These are phyloP conservation scores for Drymonia ruficornis DNA, from an alignment of 2,888 invertebrate genomes.

Conservation along the genomic window DNA sequence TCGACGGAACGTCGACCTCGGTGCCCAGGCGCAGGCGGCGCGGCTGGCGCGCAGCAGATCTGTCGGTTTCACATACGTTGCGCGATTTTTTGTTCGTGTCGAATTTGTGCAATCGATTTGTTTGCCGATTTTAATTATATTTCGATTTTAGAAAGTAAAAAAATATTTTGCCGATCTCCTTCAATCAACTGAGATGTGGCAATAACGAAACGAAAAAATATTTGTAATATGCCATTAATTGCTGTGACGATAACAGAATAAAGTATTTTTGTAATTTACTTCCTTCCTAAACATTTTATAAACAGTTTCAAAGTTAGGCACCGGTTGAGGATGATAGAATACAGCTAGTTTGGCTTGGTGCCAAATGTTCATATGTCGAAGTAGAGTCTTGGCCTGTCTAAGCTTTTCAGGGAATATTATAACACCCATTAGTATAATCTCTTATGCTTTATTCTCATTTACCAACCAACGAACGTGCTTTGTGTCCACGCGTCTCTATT, in stretches of 20 bases:
- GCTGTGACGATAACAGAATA: slow-evolving; percentile 3
- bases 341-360: slow-evolving; percentile 45
- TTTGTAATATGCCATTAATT: too few species aligned
- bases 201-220: too few species aligned
- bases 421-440: slow-evolving; percentile 61
- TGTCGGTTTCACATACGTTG: slow-evolving; percentile 29
- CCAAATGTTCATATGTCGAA: slow-evolving; percentile 61
- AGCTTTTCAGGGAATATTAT: slow-evolving; percentile 45
- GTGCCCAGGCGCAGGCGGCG: slow-evolving; percentile 18
- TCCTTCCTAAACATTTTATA: slow-evolving; percentile 31
- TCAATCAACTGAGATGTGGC: too few species aligned
- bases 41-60: slow-evolving; percentile 33
- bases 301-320: slow-evolving; percentile 39
- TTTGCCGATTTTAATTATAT: not conserved
- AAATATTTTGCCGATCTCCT: too few species aligned
- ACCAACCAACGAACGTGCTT: slow-evolving; percentile 39
- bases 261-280: slow-evolving; percentile 6
- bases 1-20: slow-evolving; percentile 44
- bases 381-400: slow-evolving; percentile 47
- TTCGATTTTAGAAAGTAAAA: not conserved
- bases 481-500: slow-evolving; percentile 21
- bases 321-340: slow-evolving; percentile 35
- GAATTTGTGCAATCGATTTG: slow-evolving; percentile 4
- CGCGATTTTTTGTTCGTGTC: slow-evolving; percentile 26
- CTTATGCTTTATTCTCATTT: slow-evolving; percentile 52